Conservation (phyloP, 2,113 vertebrate species). For the Anoplopoma fimbria region DNA sequence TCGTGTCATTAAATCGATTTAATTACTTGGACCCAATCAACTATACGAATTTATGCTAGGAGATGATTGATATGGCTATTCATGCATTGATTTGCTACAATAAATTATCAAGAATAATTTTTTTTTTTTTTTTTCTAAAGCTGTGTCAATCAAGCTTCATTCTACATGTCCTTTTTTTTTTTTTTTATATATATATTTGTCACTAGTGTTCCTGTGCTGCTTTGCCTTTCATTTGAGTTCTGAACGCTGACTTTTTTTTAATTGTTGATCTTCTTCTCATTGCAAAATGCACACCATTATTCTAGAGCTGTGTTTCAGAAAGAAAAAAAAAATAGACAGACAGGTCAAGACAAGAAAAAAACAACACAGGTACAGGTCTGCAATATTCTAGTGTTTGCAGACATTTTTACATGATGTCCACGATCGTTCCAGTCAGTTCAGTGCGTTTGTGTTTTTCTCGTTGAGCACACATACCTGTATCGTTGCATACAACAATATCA, state of each 20-base stretch:
- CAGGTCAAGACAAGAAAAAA: not conserved
- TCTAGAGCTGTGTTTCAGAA: not conserved
- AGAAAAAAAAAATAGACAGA: not conserved
- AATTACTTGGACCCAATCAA: slow-evolving; percentile 38
- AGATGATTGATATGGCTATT: slow-evolving; percentile 31
- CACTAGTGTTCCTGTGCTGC: not conserved
- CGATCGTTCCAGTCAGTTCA: not conserved
- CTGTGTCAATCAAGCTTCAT: not conserved
- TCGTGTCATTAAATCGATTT: slow-evolving; percentile 47
- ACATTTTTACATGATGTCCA: not conserved
- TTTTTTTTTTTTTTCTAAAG: not conserved
- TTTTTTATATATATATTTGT: too few species aligned
- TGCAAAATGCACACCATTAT: not conserved
- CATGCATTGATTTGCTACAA: slow-evolving; percentile 39
- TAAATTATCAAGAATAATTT: slow-evolving; percentile 45
- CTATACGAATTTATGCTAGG: slow-evolving; percentile 11
- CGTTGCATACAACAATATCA: not conserved
- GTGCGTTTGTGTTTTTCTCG: not conserved
- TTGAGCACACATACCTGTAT: not conserved
- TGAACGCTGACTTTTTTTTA: slow-evolving; percentile 9
- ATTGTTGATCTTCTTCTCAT: not conserved
- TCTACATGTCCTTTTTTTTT: not conserved
- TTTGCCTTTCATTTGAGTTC: slow-evolving; percentile 5
- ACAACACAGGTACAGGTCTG: not conserved
- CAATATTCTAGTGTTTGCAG: not conserved